Percentiles rank a stretch among this genome's conserved stretches.
Evolutionary conservation across 2,797 vertebrate genomes (phyloP).

Genomic region (Danio kyathit): DNA sequence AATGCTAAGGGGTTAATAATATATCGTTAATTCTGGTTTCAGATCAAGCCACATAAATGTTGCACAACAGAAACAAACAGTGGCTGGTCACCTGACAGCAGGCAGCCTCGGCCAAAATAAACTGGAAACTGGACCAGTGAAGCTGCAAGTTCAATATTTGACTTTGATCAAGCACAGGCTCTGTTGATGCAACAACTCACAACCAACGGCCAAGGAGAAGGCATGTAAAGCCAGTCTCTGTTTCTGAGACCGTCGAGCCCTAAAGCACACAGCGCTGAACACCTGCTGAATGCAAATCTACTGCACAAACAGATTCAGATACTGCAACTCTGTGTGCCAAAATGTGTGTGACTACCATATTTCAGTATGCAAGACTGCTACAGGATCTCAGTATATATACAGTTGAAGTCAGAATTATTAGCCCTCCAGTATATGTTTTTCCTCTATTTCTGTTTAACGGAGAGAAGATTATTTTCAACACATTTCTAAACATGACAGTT

Average conservation of each 20-base stretch:
- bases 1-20: no score
- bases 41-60: background rate
- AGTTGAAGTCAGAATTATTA: no score
- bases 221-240: conserved; percentile 1
- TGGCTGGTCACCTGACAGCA: background rate
- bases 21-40: background rate
- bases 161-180: background rate
- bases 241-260: background rate
- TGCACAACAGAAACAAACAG: background rate
- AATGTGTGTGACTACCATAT: background rate
- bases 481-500: no score
- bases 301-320: background rate
- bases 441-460: no score
- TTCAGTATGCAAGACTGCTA: background rate
- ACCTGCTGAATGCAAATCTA: background rate
- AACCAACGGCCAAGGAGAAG: background rate
- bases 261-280: background rate
- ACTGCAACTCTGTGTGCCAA: background rate
- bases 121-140: background rate
- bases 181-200: background rate
- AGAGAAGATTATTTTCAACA: no score
- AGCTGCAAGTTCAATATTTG: conserved; percentile 4
- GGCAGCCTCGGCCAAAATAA: background rate
- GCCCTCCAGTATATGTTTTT: no score
- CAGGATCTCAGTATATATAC: background rate